These are phyloP conservation scores for Andrena fulva DNA, from an alignment of 2,888 invertebrate species.

Conservation along the genomic window DNA sequence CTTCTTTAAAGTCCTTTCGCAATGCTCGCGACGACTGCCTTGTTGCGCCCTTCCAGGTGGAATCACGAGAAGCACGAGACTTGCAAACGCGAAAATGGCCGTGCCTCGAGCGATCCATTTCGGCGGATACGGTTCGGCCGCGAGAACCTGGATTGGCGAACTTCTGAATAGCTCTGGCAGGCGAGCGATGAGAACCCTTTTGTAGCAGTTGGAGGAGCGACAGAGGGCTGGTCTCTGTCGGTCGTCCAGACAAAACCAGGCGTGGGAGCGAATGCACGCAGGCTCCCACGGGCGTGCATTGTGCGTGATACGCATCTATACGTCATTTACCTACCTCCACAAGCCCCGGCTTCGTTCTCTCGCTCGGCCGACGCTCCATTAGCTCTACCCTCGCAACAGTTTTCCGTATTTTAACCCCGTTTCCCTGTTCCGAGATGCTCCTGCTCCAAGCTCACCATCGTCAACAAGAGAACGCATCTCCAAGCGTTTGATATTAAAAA, in stretches of 20 bases:
- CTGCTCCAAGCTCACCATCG: background rate
- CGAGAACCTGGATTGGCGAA: slow-evolving; percentile 53
- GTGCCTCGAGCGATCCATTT: background rate
- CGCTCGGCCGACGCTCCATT: background rate
- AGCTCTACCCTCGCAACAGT: slow-evolving; percentile 22
- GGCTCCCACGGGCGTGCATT: slow-evolving; percentile 81
- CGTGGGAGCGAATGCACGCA: slow-evolving; percentile 81
- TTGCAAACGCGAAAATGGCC: background rate
- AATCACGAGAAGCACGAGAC: too few species aligned
- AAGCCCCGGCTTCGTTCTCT: slow-evolving; percentile 35
- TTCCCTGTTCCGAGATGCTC: background rate
- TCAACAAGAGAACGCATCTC: background rate
- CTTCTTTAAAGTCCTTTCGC: background rate
- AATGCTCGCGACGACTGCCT: background rate
- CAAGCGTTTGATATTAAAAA: too few species aligned
- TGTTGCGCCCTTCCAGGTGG: too few species aligned
- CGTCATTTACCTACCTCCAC: slow-evolving; percentile 81
- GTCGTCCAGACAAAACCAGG: slow-evolving; percentile 76
- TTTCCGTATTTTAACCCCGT: slow-evolving; percentile 33
- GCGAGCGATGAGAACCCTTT: slow-evolving; percentile 79
- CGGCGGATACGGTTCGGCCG: slow-evolving; percentile 10
- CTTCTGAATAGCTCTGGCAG: slow-evolving; percentile 21
- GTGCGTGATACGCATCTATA: slow-evolving; percentile 81
- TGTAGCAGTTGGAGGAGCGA: slow-evolving; percentile 77
- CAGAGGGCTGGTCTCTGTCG: slow-evolving; percentile 64